Percentiles rank a stretch among this genome's conserved stretches.
phyloP scores from a whole-genome alignment of 2,113 vertebrate genomes.

The Tenebrosternarchus preto region DNA sequence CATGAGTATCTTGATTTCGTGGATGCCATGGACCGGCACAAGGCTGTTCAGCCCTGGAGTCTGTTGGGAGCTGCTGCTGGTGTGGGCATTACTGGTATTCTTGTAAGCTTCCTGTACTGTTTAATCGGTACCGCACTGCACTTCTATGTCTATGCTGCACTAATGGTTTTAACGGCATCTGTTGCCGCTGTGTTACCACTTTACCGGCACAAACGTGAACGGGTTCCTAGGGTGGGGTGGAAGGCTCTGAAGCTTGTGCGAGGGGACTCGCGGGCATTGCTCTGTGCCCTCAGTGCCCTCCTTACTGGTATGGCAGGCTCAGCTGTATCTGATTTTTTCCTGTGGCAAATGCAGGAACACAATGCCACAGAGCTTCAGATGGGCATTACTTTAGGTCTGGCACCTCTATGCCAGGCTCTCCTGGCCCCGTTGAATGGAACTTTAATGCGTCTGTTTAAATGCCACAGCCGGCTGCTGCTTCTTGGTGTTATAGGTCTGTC shows the following conservation, averaged over 20 bases:
- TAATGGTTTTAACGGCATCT: constrained; percentile 62
- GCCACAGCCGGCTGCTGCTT: constrained; percentile 59
- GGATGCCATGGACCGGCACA: constrained; percentile 78
- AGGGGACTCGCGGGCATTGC: constrained; percentile 69
- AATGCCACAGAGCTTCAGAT: constrained; percentile 80
- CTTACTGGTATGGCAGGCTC: constrained; percentile 68
- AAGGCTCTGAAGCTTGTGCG: constrained; percentile 78
- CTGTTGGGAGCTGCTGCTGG: constrained; percentile 74
- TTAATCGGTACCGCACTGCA: constrained; percentile 65
- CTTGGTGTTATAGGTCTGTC: constrained; percentile 68
- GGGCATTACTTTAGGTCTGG: constrained; percentile 74
- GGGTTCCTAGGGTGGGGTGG: constrained; percentile 51
- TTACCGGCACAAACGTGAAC: constrained; percentile 62
- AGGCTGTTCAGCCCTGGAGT: constrained; percentile 73
- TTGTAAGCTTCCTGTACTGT: constrained; percentile 77
- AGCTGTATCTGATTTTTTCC: constrained; percentile 78
- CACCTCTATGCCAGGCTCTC: constrained; percentile 73
- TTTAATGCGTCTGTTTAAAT: constrained; percentile 69
- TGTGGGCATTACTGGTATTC: constrained; percentile 64
- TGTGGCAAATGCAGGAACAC: constrained; percentile 87
- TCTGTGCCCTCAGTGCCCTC: constrained; percentile 73
- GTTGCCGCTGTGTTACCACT: constrained; percentile 73
- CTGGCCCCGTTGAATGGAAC: constrained; percentile 63
- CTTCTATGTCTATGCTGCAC: constrained; percentile 76
- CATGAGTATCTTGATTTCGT: constrained; percentile 87